Evolutionary conservation across 2,797 vertebrate species (phyloP).

Genomic region (Tinamus major): DNA sequence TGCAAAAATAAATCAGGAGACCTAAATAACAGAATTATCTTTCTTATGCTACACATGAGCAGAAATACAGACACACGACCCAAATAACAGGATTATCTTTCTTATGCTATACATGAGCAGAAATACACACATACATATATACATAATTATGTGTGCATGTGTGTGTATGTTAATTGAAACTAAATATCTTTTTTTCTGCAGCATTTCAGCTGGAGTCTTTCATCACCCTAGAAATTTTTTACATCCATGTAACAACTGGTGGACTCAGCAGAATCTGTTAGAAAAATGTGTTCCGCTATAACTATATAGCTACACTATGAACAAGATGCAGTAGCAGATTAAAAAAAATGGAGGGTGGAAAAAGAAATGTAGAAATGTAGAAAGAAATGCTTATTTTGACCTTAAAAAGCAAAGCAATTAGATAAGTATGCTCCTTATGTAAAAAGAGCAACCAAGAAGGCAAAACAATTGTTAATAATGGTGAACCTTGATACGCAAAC

Average conservation of each 20-base stretch:
- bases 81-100: neutral
- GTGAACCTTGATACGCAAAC: neutral
- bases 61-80: neutral
- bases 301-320: neutral
- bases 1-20: neutral
- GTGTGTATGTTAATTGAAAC: neutral
- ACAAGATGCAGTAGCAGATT: neutral
- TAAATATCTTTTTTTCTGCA: neutral
- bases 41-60: neutral
- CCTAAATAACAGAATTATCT: neutral
- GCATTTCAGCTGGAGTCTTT: neutral
- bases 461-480: neutral
- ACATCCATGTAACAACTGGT: neutral
- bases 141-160: too few species aligned
- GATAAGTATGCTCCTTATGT: accelerated
- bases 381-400: neutral
- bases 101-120: neutral
- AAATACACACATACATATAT: neutral
- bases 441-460: neutral
- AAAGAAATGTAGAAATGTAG: neutral
- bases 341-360: neutral
- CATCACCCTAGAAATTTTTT: neutral
- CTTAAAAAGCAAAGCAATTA: neutral
- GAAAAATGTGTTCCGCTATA: neutral
- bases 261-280: neutral